Percentiles rank a stretch among this genome's conserved stretches.
Conservation (phyloP, 2,113 vertebrate species). For the Willisornis vidua region DNA sequence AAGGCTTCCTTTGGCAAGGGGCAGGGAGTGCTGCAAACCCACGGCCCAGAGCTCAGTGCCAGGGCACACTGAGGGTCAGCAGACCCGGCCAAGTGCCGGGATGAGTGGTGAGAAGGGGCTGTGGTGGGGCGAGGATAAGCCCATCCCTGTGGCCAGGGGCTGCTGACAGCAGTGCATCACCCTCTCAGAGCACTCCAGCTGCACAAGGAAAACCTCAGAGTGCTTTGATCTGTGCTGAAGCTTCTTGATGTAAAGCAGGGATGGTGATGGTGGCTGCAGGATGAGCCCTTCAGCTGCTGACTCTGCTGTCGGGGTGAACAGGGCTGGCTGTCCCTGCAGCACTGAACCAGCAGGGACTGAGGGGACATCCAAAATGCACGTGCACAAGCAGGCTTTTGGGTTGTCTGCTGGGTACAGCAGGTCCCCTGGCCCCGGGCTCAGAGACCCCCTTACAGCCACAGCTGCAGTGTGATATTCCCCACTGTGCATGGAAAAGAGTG, state of each 20-base stretch:
- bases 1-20: background rate
- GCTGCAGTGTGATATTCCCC: rapidly evolving
- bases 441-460: background rate
- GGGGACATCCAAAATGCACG: rapidly evolving
- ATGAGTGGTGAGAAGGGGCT: background rate
- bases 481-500: rapidly evolving
- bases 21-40: background rate
- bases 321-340: background rate
- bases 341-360: rapidly evolving
- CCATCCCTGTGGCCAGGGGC: rapidly evolving
- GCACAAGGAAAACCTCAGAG: background rate
- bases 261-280: background rate
- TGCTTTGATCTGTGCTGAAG: background rate
- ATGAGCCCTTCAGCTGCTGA: rapidly evolving
- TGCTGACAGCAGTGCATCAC: background rate
- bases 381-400: background rate
- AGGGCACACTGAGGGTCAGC: rapidly evolving
- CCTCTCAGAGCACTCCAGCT: background rate
- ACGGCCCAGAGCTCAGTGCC: background rate
- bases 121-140: background rate
- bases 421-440: rapidly evolving
- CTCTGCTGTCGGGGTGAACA: rapidly evolving
- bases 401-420: rapidly evolving
- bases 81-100: rapidly evolving
- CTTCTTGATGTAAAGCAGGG: conserved; percentile 1